These are phyloP conservation scores for Cassiopea andromeda DNA, from an alignment of 30 jellyfish, hydroid and myxozoan genomes.

Conservation along the genomic window DNA sequence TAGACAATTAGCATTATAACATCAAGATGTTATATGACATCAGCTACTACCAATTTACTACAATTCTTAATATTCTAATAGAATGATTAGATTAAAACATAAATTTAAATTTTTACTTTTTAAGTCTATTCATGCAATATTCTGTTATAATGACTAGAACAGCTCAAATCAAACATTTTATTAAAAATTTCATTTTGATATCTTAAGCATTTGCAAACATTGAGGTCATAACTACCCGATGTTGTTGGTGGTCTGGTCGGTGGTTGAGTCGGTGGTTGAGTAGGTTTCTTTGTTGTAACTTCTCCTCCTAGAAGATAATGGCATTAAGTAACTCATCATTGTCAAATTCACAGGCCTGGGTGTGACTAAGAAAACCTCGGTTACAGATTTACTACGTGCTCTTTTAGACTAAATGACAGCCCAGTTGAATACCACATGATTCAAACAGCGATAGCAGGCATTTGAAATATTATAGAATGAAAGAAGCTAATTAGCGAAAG, in stretches of 20 bases:
- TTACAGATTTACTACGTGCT: not conserved
- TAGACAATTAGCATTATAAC: no score
- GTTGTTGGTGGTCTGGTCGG: constrained; percentile 44
- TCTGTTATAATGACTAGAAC: no score
- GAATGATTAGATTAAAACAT: no score
- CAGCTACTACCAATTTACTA: no score
- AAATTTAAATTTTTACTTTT: no score
- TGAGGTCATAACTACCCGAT: not conserved
- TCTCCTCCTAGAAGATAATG: not conserved
- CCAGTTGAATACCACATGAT: not conserved
- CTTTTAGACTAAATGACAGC: not conserved
- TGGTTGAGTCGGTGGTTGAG: constrained; percentile 40
- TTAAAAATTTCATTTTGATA: not conserved
- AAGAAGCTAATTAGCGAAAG: not conserved
- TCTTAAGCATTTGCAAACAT: not conserved
- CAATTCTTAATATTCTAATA: no score
- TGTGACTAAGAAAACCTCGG: not conserved
- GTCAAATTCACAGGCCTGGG: not conserved
- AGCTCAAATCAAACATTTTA: no score
- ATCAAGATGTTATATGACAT: no score
- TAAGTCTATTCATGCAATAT: no score
- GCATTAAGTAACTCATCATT: not conserved
- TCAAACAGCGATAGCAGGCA: not conserved
- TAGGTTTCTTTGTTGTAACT: constrained; percentile 28
- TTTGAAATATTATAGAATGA: not conserved